Conservation (phyloP, 2,797 vertebrate species). For the Macropodus opercularis region DNA sequence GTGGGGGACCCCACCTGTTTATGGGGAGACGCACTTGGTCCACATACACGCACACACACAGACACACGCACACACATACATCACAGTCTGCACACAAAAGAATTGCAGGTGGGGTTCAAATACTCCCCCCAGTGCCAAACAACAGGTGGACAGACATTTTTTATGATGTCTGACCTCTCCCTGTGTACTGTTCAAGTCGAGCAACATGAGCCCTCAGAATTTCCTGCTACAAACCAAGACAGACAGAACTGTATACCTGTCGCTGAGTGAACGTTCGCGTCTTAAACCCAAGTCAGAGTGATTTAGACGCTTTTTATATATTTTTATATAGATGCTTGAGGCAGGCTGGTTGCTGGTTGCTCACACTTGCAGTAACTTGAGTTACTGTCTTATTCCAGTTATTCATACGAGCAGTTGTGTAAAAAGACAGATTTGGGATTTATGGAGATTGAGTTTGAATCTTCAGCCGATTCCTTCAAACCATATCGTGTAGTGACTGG, state of each 20-base stretch:
- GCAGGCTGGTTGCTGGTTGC: background rate
- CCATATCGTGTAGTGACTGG: no score
- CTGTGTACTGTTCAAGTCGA: slow-evolving; percentile 63
- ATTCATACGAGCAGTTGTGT: no score
- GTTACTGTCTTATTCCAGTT: no score
- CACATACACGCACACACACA: slow-evolving; percentile 10
- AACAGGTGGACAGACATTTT: slow-evolving; percentile 83
- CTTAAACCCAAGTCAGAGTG: slow-evolving; percentile 8
- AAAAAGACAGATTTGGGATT: no score
- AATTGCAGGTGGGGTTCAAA: slow-evolving; percentile 83
- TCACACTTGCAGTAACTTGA: no score
- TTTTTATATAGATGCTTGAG: background rate
- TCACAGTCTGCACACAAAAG: slow-evolving; percentile 61
- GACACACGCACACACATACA: slow-evolving; percentile 22
- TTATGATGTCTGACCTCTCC: slow-evolving; percentile 81
- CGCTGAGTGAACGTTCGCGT: slow-evolving; percentile 16
- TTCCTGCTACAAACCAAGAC: slow-evolving; percentile 61
- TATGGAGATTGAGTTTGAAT: no score
- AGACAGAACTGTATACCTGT: slow-evolving; percentile 49
- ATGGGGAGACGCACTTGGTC: slow-evolving; percentile 57
- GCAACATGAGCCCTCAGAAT: slow-evolving; percentile 81
- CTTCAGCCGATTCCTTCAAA: no score
- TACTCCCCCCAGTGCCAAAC: slow-evolving; percentile 66
- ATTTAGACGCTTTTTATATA: slow-evolving; percentile 34
- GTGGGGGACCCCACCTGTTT: slow-evolving; percentile 80